These are phyloP conservation scores for Salmo trutta DNA, from an alignment of 2,797 vertebrate species.

Conservation along the genomic window DNA sequence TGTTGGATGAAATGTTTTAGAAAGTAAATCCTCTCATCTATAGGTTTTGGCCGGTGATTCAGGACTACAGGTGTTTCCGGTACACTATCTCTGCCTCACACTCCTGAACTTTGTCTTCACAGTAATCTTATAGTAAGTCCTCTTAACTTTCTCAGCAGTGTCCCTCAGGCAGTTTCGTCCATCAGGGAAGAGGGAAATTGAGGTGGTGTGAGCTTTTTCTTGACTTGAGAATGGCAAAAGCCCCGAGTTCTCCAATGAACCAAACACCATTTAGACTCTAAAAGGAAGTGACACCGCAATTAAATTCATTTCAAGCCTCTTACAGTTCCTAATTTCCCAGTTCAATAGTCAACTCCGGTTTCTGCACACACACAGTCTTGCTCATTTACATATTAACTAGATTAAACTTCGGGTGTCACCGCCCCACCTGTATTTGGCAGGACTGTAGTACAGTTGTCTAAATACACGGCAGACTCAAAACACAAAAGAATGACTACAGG, in stretches of 20 bases:
- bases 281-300: too few species aligned
- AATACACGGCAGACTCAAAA: too few species aligned
- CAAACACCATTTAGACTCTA: too few species aligned
- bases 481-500: conserved; percentile 1
- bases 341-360: neutral
- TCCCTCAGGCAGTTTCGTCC: neutral
- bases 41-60: neutral
- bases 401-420: neutral
- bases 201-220: neutral
- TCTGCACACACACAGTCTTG: neutral
- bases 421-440: too few species aligned
- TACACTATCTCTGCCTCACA: neutral
- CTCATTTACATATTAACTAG: neutral
- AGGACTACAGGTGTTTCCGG: neutral
- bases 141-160: neutral
- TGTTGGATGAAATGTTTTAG: neutral
- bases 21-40: neutral
- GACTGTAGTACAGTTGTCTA: neutral
- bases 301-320: too few species aligned
- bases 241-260: neutral
- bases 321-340: too few species aligned
- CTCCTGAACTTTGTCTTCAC: too few species aligned
- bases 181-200: neutral
- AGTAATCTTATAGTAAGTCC: too few species aligned
- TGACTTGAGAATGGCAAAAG: neutral